phyloP scores from a whole-genome alignment of 2,113 vertebrate species.

The Bubalus kerabau region DNA sequence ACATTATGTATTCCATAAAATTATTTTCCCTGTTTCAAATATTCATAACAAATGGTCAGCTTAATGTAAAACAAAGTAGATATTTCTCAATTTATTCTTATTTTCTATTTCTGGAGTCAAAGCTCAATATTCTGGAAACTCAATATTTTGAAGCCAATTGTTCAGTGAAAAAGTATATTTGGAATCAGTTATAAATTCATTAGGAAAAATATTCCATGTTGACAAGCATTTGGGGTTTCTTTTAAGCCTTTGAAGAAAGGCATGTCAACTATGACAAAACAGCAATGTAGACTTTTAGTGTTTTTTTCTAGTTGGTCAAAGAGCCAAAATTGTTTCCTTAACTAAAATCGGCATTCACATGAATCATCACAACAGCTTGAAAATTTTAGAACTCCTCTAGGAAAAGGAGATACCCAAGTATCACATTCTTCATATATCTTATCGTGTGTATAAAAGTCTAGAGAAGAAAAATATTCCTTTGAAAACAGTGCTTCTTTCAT shows the following conservation, averaged over 20 bases:
- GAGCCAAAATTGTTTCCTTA: slow-evolving; percentile 21
- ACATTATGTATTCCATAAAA: not conserved
- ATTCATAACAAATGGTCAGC: slow-evolving; percentile 19
- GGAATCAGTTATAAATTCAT: slow-evolving; percentile 39
- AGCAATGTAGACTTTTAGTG: not conserved
- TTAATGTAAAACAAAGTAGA: not conserved
- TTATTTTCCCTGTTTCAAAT: slow-evolving; percentile 11
- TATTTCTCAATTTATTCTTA: slow-evolving; percentile 30
- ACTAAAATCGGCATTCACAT: not conserved
- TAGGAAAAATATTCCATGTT: slow-evolving; percentile 1
- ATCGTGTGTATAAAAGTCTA: not conserved
- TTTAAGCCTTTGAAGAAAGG: not conserved
- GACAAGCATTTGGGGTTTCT: slow-evolving; percentile 21
- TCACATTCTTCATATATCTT: not conserved
- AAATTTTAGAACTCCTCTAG: slow-evolving; percentile 24
- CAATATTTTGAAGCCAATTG: slow-evolving; percentile 1
- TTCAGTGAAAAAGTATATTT: slow-evolving; percentile 15
- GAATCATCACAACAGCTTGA: slow-evolving; percentile 5
- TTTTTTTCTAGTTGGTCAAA: slow-evolving; percentile 30
- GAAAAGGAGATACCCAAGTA: not conserved
- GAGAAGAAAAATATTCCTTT: not conserved
- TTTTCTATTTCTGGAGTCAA: slow-evolving; percentile 28
- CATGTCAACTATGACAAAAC: not conserved
- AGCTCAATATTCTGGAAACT: not conserved
- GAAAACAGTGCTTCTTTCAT: not conserved